phyloP scores from a whole-genome alignment of 1,140 invertebrate species.

The Archivesica marissinica region DNA sequence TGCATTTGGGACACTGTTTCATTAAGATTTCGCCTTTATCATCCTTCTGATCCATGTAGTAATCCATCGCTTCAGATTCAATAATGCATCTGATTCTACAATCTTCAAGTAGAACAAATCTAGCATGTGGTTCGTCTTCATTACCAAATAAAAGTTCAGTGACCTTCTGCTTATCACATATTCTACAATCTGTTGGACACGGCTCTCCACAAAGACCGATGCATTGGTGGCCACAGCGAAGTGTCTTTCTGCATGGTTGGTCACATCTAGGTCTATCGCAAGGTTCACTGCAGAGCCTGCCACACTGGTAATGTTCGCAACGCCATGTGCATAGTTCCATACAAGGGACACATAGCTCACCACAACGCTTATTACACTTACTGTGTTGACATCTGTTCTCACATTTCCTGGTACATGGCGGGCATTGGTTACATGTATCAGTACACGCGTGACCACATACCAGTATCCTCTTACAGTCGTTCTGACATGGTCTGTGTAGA shows the following conservation, averaged over 20 bases:
- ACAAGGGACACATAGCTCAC: constrained; percentile 87
- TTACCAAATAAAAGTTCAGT: constrained; percentile 85
- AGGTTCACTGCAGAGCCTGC: constrained; percentile 86
- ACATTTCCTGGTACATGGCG: constrained; percentile 87
- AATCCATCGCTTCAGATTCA: constrained; percentile 69
- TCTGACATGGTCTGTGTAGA: constrained; percentile 85
- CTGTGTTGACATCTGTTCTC: constrained; percentile 86
- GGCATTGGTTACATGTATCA: constrained; percentile 83
- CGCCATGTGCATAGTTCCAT: constrained; percentile 84
- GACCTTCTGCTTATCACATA: constrained; percentile 83
- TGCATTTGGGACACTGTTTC: constrained; percentile 88
- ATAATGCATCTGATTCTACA: constrained; percentile 72
- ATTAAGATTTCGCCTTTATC: constrained; percentile 84
- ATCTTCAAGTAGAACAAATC: constrained; percentile 74
- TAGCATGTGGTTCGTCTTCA: constrained; percentile 80
- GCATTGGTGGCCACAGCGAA: constrained; percentile 88
- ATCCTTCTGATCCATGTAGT: constrained; percentile 84
- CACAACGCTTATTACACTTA: constrained; percentile 86
- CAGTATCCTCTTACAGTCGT: constrained; percentile 78
- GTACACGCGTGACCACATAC: constrained; percentile 83
- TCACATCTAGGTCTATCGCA: constrained; percentile 83
- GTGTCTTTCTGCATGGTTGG: constrained; percentile 66
- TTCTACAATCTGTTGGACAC: constrained; percentile 81
- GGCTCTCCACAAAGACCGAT: constrained; percentile 87
- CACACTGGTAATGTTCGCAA: constrained; percentile 86